Conservation (phyloP, 2,888 invertebrate species). For the Horisme vitalbata region DNA sequence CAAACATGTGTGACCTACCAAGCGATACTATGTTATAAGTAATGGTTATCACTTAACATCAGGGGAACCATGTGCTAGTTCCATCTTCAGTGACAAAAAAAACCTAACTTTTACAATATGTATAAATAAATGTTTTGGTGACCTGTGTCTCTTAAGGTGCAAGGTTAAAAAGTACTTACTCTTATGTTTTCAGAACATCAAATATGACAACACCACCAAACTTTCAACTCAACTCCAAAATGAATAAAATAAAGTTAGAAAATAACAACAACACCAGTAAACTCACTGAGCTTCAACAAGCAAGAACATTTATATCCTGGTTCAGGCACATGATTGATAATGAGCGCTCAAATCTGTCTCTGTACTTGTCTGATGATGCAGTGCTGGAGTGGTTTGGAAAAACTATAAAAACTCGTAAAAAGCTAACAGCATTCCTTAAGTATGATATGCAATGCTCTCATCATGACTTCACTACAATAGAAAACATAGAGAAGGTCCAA, state of each 20-base stretch:
- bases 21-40: too few species aligned
- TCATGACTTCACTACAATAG: slow-evolving; percentile 75
- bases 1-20: too few species aligned
- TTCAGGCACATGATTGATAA: slow-evolving; percentile 77
- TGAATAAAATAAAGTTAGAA: slow-evolving; percentile 36
- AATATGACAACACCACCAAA: slow-evolving; percentile 57
- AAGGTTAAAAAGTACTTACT: too few species aligned
- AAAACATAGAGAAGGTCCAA: slow-evolving; percentile 64
- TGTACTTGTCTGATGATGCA: slow-evolving; percentile 78
- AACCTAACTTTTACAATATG: too few species aligned
- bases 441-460: slow-evolving; percentile 77
- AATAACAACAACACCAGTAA: slow-evolving; percentile 52
- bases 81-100: too few species aligned
- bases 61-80: too few species aligned
- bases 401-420: slow-evolving; percentile 82
- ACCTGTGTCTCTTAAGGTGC: too few species aligned
- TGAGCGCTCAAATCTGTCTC: slow-evolving; percentile 69
- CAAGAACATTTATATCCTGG: slow-evolving; percentile 70
- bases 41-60: too few species aligned
- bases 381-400: slow-evolving; percentile 86
- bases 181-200: slow-evolving; percentile 37
- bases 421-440: slow-evolving; percentile 81
- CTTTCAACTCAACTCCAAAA: slow-evolving; percentile 43
- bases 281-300: slow-evolving; percentile 54
- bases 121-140: too few species aligned